A percentile compares a stretch with the other conserved stretches of the same genome.
Conservation (phyloP, 1,140 invertebrate genomes). For the Pissodes strobi region DNA sequence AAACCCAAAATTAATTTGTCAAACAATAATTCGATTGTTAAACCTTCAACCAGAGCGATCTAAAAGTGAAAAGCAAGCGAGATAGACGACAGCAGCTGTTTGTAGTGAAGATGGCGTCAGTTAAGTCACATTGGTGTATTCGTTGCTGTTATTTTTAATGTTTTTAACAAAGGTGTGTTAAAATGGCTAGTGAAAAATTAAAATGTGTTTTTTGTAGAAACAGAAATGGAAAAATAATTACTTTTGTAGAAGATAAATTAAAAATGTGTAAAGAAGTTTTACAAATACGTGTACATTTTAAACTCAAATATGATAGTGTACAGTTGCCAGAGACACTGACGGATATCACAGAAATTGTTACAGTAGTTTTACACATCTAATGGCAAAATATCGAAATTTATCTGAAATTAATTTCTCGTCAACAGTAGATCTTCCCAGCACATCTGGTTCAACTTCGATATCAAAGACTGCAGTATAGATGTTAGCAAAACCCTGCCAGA, state of each 20-base stretch:
- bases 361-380: constrained; percentile 25
- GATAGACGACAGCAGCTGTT: constrained; percentile 1
- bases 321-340: constrained; percentile 16
- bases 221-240: constrained; percentile 19
- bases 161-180: neutral
- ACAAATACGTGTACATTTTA: constrained; percentile 5
- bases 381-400: constrained; percentile 14
- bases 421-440: neutral
- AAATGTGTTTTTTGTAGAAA: constrained; percentile 3
- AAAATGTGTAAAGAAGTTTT: constrained; percentile 18
- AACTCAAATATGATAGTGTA: constrained; percentile 4
- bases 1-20: constrained; percentile 14
- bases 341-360: constrained; percentile 29
- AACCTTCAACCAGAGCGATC: constrained; percentile 11
- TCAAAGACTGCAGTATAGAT: constrained; percentile 9
- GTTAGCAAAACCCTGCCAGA: constrained; percentile 6
- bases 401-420: no score
- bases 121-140: constrained; percentile 2
- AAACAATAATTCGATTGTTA: constrained; percentile 10
- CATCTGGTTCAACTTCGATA: constrained; percentile 5
- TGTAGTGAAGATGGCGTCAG: neutral
- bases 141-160: constrained; percentile 10
- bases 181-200: constrained; percentile 1
- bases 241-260: constrained; percentile 12
- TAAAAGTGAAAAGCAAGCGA: constrained; percentile 1